These are phyloP conservation scores for Patella caerulea DNA, from an alignment of 2,888 invertebrate species.

Conservation along the genomic window DNA sequence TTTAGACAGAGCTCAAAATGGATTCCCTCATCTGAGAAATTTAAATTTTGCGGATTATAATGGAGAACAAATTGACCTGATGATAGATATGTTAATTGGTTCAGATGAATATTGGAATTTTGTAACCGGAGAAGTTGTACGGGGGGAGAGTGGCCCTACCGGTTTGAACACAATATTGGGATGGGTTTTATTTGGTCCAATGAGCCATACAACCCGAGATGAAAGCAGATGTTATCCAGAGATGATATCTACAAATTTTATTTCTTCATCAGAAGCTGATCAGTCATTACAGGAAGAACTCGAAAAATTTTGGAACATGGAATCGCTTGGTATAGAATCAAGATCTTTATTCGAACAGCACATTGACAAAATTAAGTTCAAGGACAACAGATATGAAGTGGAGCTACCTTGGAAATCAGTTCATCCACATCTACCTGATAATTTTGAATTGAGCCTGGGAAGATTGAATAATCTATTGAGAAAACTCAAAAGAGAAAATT, in stretches of 20 bases:
- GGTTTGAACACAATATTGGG: background rate
- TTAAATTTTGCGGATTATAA: background rate
- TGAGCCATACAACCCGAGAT: background rate
- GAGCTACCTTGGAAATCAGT: background rate
- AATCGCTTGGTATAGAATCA: background rate
- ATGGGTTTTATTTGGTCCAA: background rate
- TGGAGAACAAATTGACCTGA: background rate
- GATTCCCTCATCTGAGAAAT: background rate
- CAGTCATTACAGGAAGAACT: background rate
- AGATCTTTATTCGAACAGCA: background rate
- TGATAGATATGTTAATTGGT: background rate
- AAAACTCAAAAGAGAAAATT: no score
- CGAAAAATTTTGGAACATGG: background rate
- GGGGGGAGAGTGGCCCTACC: background rate
- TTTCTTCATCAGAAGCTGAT: background rate
- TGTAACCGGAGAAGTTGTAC: background rate
- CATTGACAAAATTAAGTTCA: background rate
- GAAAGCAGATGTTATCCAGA: background rate
- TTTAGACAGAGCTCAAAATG: background rate
- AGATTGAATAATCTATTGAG: background rate
- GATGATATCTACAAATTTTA: background rate
- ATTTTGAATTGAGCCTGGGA: background rate
- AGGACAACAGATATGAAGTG: background rate
- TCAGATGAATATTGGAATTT: background rate
- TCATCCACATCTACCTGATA: background rate